Evolutionary conservation across 2,888 invertebrate species (phyloP), one percentile per base, ranked within the genome.

Genomic region (Penaeus monodon): DNA sequence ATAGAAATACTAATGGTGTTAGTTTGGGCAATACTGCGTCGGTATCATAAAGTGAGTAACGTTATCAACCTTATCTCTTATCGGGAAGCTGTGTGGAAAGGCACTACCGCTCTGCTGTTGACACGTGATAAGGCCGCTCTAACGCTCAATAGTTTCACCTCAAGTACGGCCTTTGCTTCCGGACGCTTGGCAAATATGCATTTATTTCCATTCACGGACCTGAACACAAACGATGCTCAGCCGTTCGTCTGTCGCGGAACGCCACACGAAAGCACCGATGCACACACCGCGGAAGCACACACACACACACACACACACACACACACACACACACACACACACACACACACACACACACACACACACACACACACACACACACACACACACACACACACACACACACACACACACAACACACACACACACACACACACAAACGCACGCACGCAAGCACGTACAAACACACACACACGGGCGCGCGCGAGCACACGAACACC

Each of bases 71-170:
- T 82, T 82, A 82, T 82, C 84, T 84, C 63, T 78, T 84, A 84
- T 84, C 84, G 63, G 63, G 68, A 63, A 22, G 57, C 57, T 79
- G 84, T 84, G 84, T 79, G 78, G 84, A 84, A 78, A 79, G 84
- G 64, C 78, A 84, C 84, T 84, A 79, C 78, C 78, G 84, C 84
- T 84, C 84, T 63, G 66, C 78, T 84, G 84, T 84, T 84, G 84
- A 70, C 84, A 78, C 84, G 57, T 84, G 84, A 84, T 84, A 84
- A 84, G 78, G 27, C 64, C 29, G 64, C 74, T 64, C 82, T 74
- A 73, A 64, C 63, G 33, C 74, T 82, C 82, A 82, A 82, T 82
- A 73, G 82, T 74, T 82, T 38, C n/a, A 63, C 82, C 74, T 77
- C 77, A 57, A 77, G 77, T 77, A 65, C n/a, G 77, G 49, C n/a